Base-by-base conservation (phyloP, 2,888 invertebrate genomes). In the Epicampocera succincta region DNA sequence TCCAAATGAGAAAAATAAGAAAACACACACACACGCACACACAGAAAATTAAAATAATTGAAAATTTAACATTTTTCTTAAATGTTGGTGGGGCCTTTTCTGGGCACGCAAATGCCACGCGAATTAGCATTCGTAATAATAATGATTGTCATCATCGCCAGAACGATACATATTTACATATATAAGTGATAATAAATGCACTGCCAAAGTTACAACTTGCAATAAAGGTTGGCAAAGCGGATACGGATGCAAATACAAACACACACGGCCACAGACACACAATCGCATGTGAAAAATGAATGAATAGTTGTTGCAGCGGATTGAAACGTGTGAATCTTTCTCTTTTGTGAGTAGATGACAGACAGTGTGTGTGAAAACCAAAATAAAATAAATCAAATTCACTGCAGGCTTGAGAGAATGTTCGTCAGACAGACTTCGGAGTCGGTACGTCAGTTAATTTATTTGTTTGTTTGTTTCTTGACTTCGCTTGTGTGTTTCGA, bases 111-210 rank as follows among this genome's bases (percentile, higher is more conserved):
- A 77, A 58, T 80, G 74, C 79, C 76, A 80, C 68, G 77, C 79
- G 71, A 84, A 79, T 84, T 81, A 80, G 77, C 80, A 82, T 77
- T 74, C 77, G 60, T 66, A 72, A 69, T 75, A 52, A 69, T 66
- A 69, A 74, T 60, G 9, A 42, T 60, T 8, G 9, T 42, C 25
- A n/a, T 42, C 3, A 13, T 42, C 25, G 8, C 21, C 3, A 58
- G 42, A 11, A 42, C 13, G 44, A 61, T 33, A 69, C 61, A 29
- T 17, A 40, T 52, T 56, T 33, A 69, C 61, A 29, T 17, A 40
- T 52, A 75, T 54, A 50, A 73, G 75, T 68, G 50, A 77, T 40
- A 40, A 72, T 50, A 33, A 38, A 69, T 68, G 50, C 68, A 60
- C 17, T 75, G 42, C 29, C 50, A 44, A 44, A 48, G 25, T 74